Base-by-base conservation (phyloP, 2,888 invertebrate species). In the Labia minor region DNA sequence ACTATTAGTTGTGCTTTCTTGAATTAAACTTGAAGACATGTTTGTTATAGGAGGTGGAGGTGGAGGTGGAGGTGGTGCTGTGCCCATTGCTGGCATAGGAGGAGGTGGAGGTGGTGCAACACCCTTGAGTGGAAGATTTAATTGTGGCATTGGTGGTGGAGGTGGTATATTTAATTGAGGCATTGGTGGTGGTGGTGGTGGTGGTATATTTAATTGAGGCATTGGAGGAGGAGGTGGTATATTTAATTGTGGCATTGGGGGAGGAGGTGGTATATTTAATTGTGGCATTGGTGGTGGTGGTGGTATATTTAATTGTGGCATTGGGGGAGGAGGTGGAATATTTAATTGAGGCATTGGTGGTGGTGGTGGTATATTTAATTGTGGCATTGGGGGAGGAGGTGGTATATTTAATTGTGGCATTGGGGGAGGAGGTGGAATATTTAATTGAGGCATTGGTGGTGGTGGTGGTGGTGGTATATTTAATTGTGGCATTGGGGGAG, bases 381-480 rank as follows among this genome's bases (percentile, higher is more conserved):
- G 67, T 63, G 71, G 66, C 16, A 68, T 67, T 64, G 70, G 69
- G n/a, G 68, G 65, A n/a, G 74, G 75, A 26, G 74, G 72, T 8
- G 74, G 73, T 21, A 72, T 70, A 1, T 70, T 63, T 19, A 71
- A 69, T 1, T 69, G 67, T 63, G 71, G 66, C 16, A 68, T 67
- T 64, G 70, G 69, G n/a, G 68, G 65, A 6, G 74, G 72, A 19
- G 74, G 72, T 62, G 72, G 65, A 33, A 33, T 33, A 8, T 11
- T 11, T 8, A 11, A n/a, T n/a, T 11, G 63, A 62, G 65, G 70
- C n/a, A 65, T 67, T 4, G 69, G 69, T 19, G 72, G 71, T 10
- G 71, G 73, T 14, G 73, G 73, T 20, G 72, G 75, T 21, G 73
- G 72, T 16, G 73, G 72, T 37, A n/a, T n/a, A n/a, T n/a, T n/a